Conservation (phyloP, 1,140 invertebrate species). For the Saccostrea glomerata region DNA sequence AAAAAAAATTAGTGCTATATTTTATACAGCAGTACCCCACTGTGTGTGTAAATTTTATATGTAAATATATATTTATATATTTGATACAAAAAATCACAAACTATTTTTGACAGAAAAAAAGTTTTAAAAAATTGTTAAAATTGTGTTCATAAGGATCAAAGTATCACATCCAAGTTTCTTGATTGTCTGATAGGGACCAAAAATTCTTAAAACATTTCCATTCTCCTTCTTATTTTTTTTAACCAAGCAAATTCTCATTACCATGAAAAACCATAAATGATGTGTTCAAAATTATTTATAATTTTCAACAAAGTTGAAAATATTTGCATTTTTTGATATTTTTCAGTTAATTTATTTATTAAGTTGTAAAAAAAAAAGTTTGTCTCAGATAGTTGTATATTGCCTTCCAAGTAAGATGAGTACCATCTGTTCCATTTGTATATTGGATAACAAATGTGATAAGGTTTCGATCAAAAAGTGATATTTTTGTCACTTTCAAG, state of each 20-base stretch:
- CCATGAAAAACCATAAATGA: slow-evolving; percentile 26
- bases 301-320: slow-evolving; percentile 41
- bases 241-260: slow-evolving; percentile 24
- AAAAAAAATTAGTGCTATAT: slow-evolving; percentile 39
- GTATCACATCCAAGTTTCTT: not conserved
- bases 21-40: not conserved
- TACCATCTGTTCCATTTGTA: not conserved
- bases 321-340: slow-evolving; percentile 17
- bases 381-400: slow-evolving; percentile 33
- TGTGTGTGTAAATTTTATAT: slow-evolving; percentile 12
- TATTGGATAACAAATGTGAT: not conserved
- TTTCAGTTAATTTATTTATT: slow-evolving; percentile 42
- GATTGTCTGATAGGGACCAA: slow-evolving; percentile 30
- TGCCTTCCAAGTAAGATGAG: slow-evolving; percentile 9
- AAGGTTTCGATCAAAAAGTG: not conserved
- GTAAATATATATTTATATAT: slow-evolving; percentile 30
- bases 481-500: not conserved
- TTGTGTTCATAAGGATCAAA: slow-evolving; percentile 27
- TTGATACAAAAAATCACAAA: not conserved
- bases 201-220: slow-evolving; percentile 12
- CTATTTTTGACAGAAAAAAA: slow-evolving; percentile 26
- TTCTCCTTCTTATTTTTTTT: slow-evolving; percentile 23
- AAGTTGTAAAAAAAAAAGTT: slow-evolving; percentile 35
- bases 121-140: slow-evolving; percentile 2
- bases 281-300: slow-evolving; percentile 41